Evolutionary conservation across 2,888 invertebrate species (phyloP).

Genomic region (Nomada flava): DNA sequence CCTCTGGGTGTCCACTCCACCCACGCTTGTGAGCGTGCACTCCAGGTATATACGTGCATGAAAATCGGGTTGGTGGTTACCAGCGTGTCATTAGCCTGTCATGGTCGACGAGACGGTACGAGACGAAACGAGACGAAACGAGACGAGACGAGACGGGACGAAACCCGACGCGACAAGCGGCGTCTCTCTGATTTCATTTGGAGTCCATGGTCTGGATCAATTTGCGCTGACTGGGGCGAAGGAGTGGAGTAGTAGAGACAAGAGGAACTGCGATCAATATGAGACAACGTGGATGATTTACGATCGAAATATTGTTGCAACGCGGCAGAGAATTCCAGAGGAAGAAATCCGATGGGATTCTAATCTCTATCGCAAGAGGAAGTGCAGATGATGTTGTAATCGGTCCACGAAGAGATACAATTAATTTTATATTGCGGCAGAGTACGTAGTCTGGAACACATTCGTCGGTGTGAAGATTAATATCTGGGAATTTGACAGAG

Average conservation of each 20-base stretch:
- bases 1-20: background rate
- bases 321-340: background rate
- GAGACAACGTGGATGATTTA: background rate
- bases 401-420: no score
- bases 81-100: slow-evolving; percentile 57
- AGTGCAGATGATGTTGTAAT: no score
- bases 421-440: no score
- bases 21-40: slow-evolving; percentile 11
- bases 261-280: no score
- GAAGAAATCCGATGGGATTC: no score
- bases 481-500: no score
- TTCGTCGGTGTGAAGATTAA: no score
- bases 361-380: no score
- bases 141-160: slow-evolving; percentile 24
- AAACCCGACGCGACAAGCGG: slow-evolving; percentile 13
- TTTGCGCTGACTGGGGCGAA: slow-evolving; percentile 17
- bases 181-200: slow-evolving; percentile 55
- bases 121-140: slow-evolving; percentile 15
- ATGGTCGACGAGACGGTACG: slow-evolving; percentile 30
- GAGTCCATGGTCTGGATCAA: slow-evolving; percentile 46
- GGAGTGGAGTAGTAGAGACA: background rate
- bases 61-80: slow-evolving; percentile 6
- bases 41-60: slow-evolving; percentile 1
- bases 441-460: no score
- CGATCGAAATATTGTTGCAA: background rate